Conservation (phyloP, 2,888 invertebrate species). For the Pemphredon lugubris region DNA sequence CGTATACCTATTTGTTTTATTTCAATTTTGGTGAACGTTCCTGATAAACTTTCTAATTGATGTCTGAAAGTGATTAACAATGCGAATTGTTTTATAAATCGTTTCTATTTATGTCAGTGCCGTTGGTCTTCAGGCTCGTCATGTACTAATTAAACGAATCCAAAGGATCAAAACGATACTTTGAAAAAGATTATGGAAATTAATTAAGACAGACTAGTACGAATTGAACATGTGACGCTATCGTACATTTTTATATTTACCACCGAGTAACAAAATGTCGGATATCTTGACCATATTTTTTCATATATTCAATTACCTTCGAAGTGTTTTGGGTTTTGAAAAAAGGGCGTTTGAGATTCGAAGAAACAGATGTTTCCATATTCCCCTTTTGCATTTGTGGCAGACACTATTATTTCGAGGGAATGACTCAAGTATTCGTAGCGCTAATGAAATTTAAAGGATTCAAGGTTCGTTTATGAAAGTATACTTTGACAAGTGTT, state of each 20-base stretch:
- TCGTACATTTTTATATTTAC: conserved; percentile 5
- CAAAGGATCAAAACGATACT: conserved; percentile 24
- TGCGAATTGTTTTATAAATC: conserved; percentile 41
- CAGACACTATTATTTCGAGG: too few species aligned
- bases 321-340: conserved; percentile 37
- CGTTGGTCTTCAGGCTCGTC: conserved; percentile 46
- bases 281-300: conserved; percentile 27
- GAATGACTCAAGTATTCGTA: too few species aligned
- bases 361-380: too few species aligned
- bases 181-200: conserved; percentile 18
- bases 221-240: conserved; percentile 14
- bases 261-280: conserved; percentile 29
- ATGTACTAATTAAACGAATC: conserved; percentile 23
- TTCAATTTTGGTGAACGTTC: conserved; percentile 53
- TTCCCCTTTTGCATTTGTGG: too few species aligned
- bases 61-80: conserved; percentile 35
- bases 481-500: neutral
- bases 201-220: conserved; percentile 30
- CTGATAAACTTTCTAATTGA: conserved; percentile 49
- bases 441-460: neutral
- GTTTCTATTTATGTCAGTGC: conserved; percentile 44
- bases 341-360: conserved; percentile 34
- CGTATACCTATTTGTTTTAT: conserved; percentile 44
- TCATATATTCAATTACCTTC: conserved; percentile 31
- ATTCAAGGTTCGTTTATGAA: neutral